phyloP scores from a whole-genome alignment of 2,888 invertebrate genomes.

The Litoditis marina region DNA sequence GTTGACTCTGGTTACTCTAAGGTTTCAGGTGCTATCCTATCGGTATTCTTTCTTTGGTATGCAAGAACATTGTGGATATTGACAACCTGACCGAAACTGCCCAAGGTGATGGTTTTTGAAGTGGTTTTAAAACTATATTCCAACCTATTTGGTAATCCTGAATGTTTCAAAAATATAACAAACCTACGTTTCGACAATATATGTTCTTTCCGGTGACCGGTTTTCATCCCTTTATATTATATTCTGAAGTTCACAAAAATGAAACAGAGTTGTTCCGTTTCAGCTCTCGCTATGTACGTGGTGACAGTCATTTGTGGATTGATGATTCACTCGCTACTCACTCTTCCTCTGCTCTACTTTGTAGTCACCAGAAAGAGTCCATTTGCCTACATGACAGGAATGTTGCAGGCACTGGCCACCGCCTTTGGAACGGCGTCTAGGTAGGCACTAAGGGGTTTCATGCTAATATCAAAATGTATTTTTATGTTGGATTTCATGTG shows the following conservation, averaged over 20 bases:
- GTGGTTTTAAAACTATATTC: not conserved
- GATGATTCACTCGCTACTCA: conserved; percentile 84
- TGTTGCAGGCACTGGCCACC: conserved; percentile 86
- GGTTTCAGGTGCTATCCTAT: conserved; percentile 71
- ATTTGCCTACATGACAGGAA: conserved; percentile 63
- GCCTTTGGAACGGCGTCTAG: conserved; percentile 94
- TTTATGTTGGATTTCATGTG: too few relatives aligned
- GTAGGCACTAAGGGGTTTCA: conserved; percentile 42
- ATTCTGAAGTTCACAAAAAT: too few relatives aligned
- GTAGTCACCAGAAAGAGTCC: conserved; percentile 69
- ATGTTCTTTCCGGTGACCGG: too few relatives aligned
- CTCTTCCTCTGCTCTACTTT: conserved; percentile 82
- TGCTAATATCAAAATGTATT: too few relatives aligned
- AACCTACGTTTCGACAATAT: too few relatives aligned
- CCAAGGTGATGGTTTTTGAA: conserved; percentile 64
- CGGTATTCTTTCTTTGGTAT: conserved; percentile 72
- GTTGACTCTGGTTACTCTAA: not conserved
- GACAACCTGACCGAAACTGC: conserved; percentile 69
- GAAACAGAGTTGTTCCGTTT: conserved; percentile 2
- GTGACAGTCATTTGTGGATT: conserved; percentile 85
- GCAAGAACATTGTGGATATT: conserved; percentile 71
- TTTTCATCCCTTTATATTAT: too few relatives aligned
- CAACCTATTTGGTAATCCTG: not conserved
- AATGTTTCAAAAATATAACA: not conserved
- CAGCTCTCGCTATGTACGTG: conserved; percentile 83